Conservation (phyloP, 2,113 vertebrate species). For the Oreochromis tanganicae region DNA sequence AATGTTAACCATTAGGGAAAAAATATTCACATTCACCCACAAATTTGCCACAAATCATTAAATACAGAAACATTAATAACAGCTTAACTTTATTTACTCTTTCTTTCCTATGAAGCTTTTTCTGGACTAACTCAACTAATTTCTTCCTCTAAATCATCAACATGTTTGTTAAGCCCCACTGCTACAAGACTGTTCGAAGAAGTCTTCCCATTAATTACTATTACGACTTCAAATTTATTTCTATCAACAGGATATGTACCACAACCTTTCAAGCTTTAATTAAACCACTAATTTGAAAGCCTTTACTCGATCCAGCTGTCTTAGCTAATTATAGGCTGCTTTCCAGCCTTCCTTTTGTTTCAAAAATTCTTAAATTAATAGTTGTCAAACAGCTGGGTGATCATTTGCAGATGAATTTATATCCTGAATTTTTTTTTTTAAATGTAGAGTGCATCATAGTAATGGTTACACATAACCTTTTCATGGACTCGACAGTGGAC, state of each 20-base stretch:
- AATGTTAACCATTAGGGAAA: neutral
- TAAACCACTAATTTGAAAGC: neutral
- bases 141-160: neutral
- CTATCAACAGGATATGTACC: neutral
- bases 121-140: neutral
- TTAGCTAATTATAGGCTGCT: neutral
- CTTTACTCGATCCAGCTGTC: neutral
- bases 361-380: neutral
- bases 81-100: neutral
- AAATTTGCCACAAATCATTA: neutral
- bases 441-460: neutral
- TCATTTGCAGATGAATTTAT: neutral
- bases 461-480: neutral
- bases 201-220: neutral
- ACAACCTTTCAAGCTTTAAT: neutral
- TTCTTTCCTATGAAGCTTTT: neutral
- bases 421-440: neutral
- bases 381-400: neutral
- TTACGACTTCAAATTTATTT: neutral
- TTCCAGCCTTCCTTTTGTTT: neutral
- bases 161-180: too few species aligned
- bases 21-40: neutral
- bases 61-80: neutral
- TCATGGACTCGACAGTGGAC: neutral
- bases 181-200: neutral